A percentile compares a stretch with the other conserved stretches of the same genome.
Conservation (phyloP, 64 coral and sea anemone species). For the Trachythela sp. region DNA sequence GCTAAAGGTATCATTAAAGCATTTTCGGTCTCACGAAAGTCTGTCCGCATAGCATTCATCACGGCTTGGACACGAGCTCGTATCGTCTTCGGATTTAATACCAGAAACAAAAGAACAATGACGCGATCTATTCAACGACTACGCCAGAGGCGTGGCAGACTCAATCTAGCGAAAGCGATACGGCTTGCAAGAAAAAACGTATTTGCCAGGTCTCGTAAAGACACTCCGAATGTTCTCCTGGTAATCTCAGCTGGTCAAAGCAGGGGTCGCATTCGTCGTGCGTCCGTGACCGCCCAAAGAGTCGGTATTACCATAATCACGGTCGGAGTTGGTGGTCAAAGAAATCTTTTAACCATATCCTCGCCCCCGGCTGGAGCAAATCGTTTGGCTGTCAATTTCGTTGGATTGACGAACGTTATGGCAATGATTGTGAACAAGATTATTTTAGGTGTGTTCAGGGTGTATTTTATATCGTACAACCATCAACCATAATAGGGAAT, state of each 20-base stretch:
- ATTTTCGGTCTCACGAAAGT: neutral
- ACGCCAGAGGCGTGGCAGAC: neutral
- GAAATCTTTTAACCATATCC: too few relatives aligned
- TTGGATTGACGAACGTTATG: neutral
- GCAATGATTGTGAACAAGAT: neutral
- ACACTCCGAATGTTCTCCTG: neutral
- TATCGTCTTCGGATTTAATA: neutral
- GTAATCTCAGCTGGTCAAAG: neutral
- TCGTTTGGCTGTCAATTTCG: too few relatives aligned
- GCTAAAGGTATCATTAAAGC: neutral
- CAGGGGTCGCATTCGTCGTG: neutral
- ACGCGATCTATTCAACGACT: neutral
- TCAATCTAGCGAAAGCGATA: neutral
- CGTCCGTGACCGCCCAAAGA: too few relatives aligned
- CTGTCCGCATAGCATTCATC: neutral
- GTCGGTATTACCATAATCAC: too few relatives aligned
- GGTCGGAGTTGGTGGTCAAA: too few relatives aligned
- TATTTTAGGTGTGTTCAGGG: too few relatives aligned
- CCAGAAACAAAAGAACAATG: neutral
- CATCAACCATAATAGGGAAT: too few relatives aligned
- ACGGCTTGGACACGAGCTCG: neutral
- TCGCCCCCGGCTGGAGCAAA: too few relatives aligned
- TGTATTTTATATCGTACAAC: too few relatives aligned
- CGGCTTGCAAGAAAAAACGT: neutral
- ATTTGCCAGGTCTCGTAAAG: neutral